phyloP scores from a whole-genome alignment of 1,140 invertebrate genomes.

The Drosophila melanica region DNA sequence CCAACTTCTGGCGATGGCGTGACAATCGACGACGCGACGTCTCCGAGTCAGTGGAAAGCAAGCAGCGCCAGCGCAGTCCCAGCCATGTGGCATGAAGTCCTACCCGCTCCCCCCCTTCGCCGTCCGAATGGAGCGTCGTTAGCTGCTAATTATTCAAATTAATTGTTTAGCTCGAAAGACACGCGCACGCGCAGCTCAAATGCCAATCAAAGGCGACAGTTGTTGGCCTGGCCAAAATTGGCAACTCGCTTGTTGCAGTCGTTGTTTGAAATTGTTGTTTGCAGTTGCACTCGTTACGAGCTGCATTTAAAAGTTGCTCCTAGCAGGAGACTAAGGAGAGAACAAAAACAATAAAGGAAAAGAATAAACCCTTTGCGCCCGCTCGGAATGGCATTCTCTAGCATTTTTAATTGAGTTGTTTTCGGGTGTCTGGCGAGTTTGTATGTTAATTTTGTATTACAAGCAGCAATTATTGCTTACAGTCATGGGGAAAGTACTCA shows the following conservation, averaged over 20 bases:
- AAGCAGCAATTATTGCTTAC: constrained; percentile 52
- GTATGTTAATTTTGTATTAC: constrained; percentile 56
- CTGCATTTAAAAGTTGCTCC: constrained; percentile 42
- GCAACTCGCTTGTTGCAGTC: constrained; percentile 14
- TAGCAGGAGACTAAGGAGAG: not conserved
- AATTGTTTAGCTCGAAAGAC: constrained; percentile 75
- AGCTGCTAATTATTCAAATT: constrained; percentile 82
- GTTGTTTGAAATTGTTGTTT: constrained; percentile 11
- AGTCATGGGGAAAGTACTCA: constrained; percentile 22
- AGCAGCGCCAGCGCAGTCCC: constrained; percentile 37
- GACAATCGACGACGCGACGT: constrained; percentile 64
- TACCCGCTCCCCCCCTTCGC: constrained; percentile 16
- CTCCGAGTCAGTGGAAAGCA: constrained; percentile 46
- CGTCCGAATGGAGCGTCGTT: constrained; percentile 51
- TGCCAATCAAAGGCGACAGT: constrained; percentile 68
- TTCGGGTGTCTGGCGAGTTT: constrained; percentile 36
- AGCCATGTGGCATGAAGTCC: constrained; percentile 1
- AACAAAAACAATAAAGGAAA: not conserved
- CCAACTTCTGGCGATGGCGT: constrained; percentile 72
- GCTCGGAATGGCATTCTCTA: constrained; percentile 28
- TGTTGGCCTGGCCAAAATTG: constrained; percentile 27
- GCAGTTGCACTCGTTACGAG: constrained; percentile 23
- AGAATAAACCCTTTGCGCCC: constrained; percentile 25
- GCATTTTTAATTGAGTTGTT: constrained; percentile 51
- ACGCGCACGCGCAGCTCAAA: constrained; percentile 78